A percentile compares a stretch with the other conserved stretches of the same genome.
Evolutionary conservation across 2,888 invertebrate genomes (phyloP).

Genomic region (Cremastinae sp.): DNA sequence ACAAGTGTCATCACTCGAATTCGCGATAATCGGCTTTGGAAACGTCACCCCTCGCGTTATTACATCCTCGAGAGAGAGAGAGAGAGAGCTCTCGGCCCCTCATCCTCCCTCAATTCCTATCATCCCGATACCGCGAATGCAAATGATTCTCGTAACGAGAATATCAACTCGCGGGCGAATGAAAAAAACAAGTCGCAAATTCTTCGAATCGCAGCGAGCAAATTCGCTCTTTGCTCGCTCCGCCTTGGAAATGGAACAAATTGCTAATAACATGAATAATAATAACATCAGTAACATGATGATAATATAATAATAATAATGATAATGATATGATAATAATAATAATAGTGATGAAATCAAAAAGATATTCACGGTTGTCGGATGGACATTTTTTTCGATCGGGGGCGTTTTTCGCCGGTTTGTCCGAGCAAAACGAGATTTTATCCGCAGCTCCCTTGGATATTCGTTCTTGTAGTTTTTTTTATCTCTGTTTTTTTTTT

Average conservation of each 20-base stretch:
- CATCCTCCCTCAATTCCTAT: constrained; percentile 3
- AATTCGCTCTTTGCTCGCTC: constrained; percentile 8
- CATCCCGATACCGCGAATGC: constrained; percentile 44
- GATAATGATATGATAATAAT: constrained; percentile 20
- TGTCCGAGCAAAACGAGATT: constrained; percentile 40
- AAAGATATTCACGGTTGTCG: constrained; percentile 55
- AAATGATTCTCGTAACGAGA: constrained; percentile 51
- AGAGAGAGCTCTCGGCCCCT: not conserved
- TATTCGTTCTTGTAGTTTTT: constrained; percentile 8
- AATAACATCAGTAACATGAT: constrained; percentile 29
- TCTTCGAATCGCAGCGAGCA: not conserved
- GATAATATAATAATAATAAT: constrained; percentile 39
- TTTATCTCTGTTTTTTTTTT: not conserved
- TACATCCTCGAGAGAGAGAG: constrained; percentile 3
- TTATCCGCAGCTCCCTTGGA: constrained; percentile 43
- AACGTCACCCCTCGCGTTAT: constrained; percentile 42
- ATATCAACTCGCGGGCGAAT: constrained; percentile 26
- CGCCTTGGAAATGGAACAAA: constrained; percentile 6
- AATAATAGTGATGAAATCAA: constrained; percentile 49
- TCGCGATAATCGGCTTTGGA: constrained; percentile 59
- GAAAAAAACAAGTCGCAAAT: constrained; percentile 1
- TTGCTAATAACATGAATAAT: not conserved
- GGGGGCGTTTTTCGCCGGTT: constrained; percentile 41
- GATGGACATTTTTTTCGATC: constrained; percentile 43
- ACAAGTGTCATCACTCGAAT: constrained; percentile 59